Conservation (phyloP, 2,888 invertebrate genomes). For the Phyto melanocephala region DNA sequence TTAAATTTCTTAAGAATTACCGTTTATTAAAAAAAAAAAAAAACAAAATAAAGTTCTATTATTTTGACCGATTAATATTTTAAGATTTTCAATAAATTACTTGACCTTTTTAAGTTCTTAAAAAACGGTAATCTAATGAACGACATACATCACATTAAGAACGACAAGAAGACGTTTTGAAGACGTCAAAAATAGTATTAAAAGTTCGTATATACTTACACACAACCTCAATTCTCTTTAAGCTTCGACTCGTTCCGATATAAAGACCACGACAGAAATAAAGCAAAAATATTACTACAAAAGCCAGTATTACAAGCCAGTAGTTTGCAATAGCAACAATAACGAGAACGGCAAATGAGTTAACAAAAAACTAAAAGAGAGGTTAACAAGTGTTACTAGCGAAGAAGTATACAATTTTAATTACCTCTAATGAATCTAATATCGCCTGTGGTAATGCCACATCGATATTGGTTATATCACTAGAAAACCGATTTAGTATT, state of each 20-base stretch:
- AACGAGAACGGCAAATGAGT: slow-evolving; percentile 80
- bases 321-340: slow-evolving; percentile 84
- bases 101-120: no score
- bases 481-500: slow-evolving; percentile 87
- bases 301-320: slow-evolving; percentile 82
- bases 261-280: slow-evolving; percentile 80
- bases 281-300: slow-evolving; percentile 82
- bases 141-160: no score
- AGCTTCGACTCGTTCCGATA: slow-evolving; percentile 80
- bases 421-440: slow-evolving; percentile 82
- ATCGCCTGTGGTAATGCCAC: slow-evolving; percentile 82
- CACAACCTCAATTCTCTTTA: slow-evolving; percentile 79
- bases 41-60: no score
- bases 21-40: no score
- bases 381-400: background rate
- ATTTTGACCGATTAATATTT: no score
- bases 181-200: no score
- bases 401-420: slow-evolving; percentile 61
- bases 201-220: slow-evolving; percentile 75
- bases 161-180: no score
- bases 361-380: slow-evolving; percentile 72
- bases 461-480: slow-evolving; percentile 85
- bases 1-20: no score
- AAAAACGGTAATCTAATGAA: no score
- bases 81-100: no score